Conservation (phyloP, 2,888 invertebrate genomes). For the Rhamnusium bicolor region DNA sequence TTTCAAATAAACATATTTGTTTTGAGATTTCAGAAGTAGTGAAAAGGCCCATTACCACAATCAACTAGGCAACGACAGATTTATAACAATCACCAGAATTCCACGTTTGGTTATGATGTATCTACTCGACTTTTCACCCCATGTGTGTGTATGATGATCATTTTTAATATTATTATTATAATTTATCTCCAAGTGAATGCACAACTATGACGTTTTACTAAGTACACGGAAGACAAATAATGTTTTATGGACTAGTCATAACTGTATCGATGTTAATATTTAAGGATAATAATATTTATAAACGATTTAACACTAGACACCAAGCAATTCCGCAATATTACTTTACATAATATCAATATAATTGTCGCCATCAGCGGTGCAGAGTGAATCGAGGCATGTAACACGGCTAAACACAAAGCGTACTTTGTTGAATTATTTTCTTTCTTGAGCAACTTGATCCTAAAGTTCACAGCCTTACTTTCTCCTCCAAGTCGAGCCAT, state of each 20-base stretch:
- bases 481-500: constrained; percentile 27
- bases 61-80: no score
- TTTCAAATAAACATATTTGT: no score
- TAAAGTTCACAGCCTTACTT: constrained; percentile 32
- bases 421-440: constrained; percentile 54
- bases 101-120: no score
- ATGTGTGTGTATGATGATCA: no score
- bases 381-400: constrained; percentile 42
- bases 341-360: constrained; percentile 58
- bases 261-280: not conserved
- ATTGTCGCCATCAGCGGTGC: constrained; percentile 50
- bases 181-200: no score
- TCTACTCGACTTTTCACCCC: no score
- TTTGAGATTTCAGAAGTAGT: no score
- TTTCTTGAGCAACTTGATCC: constrained; percentile 47
- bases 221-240: not conserved
- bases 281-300: constrained; percentile 35
- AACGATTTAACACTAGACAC: constrained; percentile 48
- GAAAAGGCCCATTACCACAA: no score
- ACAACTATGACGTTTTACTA: not conserved
- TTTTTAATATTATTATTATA: no score
- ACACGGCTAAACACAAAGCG: constrained; percentile 43
- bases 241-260: not conserved
- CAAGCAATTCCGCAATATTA: constrained; percentile 48
- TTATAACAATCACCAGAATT: no score